phyloP scores from a whole-genome alignment of 37 sponge, comb jelly and placozoan species.

The Lycopodina hypogea region DNA sequence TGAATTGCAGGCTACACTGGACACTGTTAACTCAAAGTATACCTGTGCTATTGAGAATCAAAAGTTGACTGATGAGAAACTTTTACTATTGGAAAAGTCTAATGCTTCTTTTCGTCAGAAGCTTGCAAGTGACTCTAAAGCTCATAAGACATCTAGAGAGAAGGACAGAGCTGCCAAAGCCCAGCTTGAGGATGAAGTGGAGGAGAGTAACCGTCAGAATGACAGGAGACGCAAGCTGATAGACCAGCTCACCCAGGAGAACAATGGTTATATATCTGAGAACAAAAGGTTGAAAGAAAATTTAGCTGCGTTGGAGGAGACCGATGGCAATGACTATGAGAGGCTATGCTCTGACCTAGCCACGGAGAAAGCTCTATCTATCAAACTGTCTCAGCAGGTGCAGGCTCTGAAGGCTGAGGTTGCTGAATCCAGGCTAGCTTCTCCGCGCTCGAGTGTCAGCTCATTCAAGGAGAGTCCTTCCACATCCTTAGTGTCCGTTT shows the following conservation, averaged over 20 bases:
- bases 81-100: background rate
- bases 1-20: background rate
- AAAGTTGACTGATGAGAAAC: background rate
- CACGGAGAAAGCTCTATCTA: background rate
- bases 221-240: background rate
- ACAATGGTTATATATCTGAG: background rate
- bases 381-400: background rate
- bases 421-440: background rate
- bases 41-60: slow-evolving; percentile 9
- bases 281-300: background rate
- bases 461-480: background rate
- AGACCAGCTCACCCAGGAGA: background rate
- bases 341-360: background rate
- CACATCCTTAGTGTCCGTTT: background rate
- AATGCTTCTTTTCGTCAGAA: background rate
- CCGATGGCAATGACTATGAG: background rate
- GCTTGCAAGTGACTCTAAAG: background rate
- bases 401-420: background rate
- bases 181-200: background rate
- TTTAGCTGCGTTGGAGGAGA: background rate
- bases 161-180: background rate
- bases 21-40: slow-evolving; percentile 3
- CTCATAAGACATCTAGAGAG: background rate
- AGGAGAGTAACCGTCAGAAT: background rate
- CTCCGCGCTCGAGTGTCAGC: background rate